phyloP scores from a whole-genome alignment of 2,797 vertebrate species.

The Acipenser oxyrinchus region DNA sequence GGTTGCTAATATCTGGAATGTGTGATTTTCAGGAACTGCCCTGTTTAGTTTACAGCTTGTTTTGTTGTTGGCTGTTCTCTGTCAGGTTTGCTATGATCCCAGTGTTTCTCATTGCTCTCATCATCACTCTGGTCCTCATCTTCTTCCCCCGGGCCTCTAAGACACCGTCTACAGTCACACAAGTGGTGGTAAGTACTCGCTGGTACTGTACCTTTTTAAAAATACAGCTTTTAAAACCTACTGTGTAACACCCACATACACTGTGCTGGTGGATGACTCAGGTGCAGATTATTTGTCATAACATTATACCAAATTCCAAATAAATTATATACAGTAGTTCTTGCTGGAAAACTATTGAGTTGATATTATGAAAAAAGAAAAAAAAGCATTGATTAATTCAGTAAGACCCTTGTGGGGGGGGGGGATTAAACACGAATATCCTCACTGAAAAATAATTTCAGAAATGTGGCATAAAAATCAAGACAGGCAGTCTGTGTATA shows the following conservation, averaged over 20 bases:
- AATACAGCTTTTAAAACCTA: no score
- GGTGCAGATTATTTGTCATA: no score
- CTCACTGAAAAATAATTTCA: no score
- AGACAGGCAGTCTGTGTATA: conserved; percentile 29
- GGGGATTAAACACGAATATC: no score
- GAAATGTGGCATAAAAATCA: conserved; percentile 16
- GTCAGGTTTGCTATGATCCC: conserved; percentile 63
- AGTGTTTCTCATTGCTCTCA: conserved; percentile 60
- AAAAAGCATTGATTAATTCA: no score
- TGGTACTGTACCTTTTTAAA: not conserved
- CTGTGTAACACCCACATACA: no score
- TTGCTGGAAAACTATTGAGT: not conserved
- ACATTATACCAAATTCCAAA: conserved; percentile 21
- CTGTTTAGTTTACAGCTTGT: not conserved
- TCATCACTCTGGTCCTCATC: conserved; percentile 60
- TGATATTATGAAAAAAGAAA: no score
- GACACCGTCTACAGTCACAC: conserved; percentile 46
- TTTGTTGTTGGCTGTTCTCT: not conserved
- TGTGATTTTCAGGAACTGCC: not conserved
- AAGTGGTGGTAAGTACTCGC: conserved; percentile 58
- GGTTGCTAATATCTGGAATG: not conserved
- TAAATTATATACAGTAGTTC: conserved; percentile 2
- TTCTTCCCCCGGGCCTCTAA: conserved; percentile 71
- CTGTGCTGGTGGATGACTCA: no score
- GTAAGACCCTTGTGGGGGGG: no score